Evolutionary conservation across 2,797 vertebrate species (phyloP).

Genomic region (Acrossocheilus wenchowensis): DNA sequence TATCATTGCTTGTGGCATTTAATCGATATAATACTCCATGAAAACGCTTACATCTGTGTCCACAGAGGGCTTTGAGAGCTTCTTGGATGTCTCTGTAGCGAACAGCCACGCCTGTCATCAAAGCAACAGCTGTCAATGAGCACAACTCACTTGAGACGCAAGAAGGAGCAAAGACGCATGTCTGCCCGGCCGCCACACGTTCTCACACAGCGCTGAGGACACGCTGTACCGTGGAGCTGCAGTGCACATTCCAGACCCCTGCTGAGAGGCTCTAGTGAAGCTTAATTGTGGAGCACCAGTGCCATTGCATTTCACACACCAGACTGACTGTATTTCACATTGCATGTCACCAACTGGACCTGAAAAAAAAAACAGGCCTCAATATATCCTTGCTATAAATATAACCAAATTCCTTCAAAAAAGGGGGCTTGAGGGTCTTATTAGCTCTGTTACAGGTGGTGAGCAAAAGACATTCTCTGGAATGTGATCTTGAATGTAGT

Average conservation of each 20-base stretch:
- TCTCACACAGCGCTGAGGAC: neutral
- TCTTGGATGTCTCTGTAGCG: slow-evolving; percentile 36
- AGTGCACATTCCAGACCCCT: slow-evolving; percentile 33
- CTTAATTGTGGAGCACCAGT: slow-evolving; percentile 12
- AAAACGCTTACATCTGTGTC: slow-evolving; percentile 23
- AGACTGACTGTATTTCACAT: slow-evolving; percentile 31
- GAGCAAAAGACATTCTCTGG: neutral
- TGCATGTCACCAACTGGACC: slow-evolving; percentile 6
- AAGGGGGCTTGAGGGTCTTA: neutral
- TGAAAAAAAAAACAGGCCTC: slow-evolving; percentile 20
- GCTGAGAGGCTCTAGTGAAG: slow-evolving; percentile 24
- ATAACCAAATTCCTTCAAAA: slow-evolving; percentile 22
- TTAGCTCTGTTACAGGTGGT: slow-evolving; percentile 7
- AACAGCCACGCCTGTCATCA: slow-evolving; percentile 47
- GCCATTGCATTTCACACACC: slow-evolving; percentile 40
- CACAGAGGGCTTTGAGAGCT: slow-evolving; percentile 28
- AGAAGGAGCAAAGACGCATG: slow-evolving; percentile 18
- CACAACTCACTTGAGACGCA: slow-evolving; percentile 40
- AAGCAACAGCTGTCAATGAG: slow-evolving; percentile 48
- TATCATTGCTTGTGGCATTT: slow-evolving; percentile 13
- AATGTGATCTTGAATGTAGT: neutral
- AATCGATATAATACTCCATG: slow-evolving; percentile 25
- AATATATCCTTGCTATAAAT: slow-evolving; percentile 41
- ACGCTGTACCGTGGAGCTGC: neutral
- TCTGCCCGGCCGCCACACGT: slow-evolving; percentile 15